Base-by-base conservation (phyloP, 2,888 invertebrate species). In the Temnothorax unifasciatus region DNA sequence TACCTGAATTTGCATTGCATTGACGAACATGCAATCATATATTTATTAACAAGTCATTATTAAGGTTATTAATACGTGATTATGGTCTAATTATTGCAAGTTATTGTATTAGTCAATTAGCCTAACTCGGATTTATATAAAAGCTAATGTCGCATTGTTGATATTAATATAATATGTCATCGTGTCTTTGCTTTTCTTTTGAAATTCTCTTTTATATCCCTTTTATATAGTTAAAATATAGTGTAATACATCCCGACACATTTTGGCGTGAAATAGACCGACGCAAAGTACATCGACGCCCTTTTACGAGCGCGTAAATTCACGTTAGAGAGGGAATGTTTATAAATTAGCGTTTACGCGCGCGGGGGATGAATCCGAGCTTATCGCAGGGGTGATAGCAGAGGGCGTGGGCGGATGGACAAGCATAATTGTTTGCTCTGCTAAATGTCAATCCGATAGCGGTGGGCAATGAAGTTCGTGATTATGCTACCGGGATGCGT, bases 341-440 rank as follows among this genome's bases (percentile, higher is more conserved):
- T 77, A 69, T 77, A 77, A 77, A 77, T 77, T 77, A 77, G 77
- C 29, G 54, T 77, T 69, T 2, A 47, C 25, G 13, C 34, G 47
- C 44, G 38, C 52, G 52, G 18, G 57, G 29, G 75, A 73, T 81
- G 75, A 81, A 81, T 81, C 59, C 74, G 79, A 59, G 79, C 21
- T 79, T 79, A 79, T 73, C 59, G 47, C 34, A 21, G 41, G 74
- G 59, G 29, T 41, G 79, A 47, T 38, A 13, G 75, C 59, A 44
- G 13, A 47, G 59, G 18, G 74, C 34, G 44, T 57, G 71, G 79
- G 57, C 47, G 29, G 79, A 59, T 73, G 75, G 57, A 74, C 79
- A 85, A 75, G 88, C 85, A 81, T 88, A 88, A 88, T 88, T 88
- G 88, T 88, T 88, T 86, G 89, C 81, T 82, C 63, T 76, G 87